Evolutionary conservation across 2,888 invertebrate genomes (phyloP).

Genomic region (Serrognathus titanus): DNA sequence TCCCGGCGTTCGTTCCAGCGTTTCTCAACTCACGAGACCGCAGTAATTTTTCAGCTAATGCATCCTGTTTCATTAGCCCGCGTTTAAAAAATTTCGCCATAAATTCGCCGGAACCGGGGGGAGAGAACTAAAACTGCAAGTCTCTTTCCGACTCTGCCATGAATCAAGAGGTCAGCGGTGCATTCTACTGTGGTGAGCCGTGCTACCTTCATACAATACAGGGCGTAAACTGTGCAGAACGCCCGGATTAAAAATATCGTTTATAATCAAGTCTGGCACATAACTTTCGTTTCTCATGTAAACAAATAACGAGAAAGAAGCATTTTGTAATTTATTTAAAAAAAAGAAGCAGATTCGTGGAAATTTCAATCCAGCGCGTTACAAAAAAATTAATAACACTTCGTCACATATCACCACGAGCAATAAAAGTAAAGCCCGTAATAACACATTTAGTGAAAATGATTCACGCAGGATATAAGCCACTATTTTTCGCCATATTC

Average conservation of each 20-base stretch:
- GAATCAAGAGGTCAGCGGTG: conserved; percentile 3
- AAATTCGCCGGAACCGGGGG: background rate
- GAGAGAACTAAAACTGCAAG: conserved; percentile 1
- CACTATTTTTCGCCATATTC: conserved; percentile 27
- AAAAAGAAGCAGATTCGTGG: too few species aligned
- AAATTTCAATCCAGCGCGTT: too few species aligned
- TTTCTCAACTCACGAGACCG: too few species aligned
- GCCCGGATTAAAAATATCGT: conserved; percentile 1
- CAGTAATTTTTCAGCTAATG: too few species aligned
- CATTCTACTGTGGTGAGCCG: conserved; percentile 1
- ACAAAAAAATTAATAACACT: too few species aligned
- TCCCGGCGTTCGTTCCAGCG: too few species aligned
- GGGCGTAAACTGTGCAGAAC: conserved; percentile 1
- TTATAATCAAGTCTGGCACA: background rate
- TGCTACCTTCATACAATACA: conserved; percentile 1
- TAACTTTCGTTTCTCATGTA: background rate
- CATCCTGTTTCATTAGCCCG: too few species aligned
- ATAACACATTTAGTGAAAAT: conserved; percentile 15
- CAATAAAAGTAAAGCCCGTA: background rate
- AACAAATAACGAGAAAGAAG: too few species aligned
- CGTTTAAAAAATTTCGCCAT: background rate
- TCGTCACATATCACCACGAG: background rate
- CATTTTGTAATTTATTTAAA: too few species aligned
- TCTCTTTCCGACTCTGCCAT: background rate
- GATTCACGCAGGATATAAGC: conserved; percentile 5